Percentiles rank a stretch among this genome's conserved stretches.
phyloP scores from a whole-genome alignment of 2,888 invertebrate genomes.

The Pilophorus perplexus region DNA sequence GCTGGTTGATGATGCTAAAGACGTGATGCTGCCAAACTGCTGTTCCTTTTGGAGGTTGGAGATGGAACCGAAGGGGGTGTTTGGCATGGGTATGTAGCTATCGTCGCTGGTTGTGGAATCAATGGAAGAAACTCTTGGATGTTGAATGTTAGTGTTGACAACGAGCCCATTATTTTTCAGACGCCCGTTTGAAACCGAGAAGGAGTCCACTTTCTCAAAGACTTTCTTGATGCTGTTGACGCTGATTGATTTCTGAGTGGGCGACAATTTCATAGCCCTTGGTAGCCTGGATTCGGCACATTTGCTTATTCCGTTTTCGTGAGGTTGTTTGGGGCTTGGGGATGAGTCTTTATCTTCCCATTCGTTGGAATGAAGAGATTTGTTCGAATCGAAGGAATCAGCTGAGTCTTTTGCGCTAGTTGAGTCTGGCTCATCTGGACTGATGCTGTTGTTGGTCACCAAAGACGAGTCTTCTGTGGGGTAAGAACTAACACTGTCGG shows the following conservation, averaged over 20 bases:
- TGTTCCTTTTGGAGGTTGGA: conserved; percentile 53
- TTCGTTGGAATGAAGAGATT: conserved; percentile 24
- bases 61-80: conserved; percentile 51
- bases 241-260: conserved; percentile 46
- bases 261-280: conserved; percentile 9
- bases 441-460: conserved; percentile 18
- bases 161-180: conserved; percentile 31
- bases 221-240: conserved; percentile 62
- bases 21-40: conserved; percentile 60
- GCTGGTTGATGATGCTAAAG: conserved; percentile 59
- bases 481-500: conserved; percentile 8
- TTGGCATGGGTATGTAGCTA: conserved; percentile 50
- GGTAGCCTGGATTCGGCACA: not conserved
- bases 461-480: not conserved
- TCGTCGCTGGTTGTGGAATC: conserved; percentile 58
- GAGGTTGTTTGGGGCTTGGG: conserved; percentile 5
- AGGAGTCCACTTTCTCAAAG: conserved; percentile 56
- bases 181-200: conserved; percentile 42
- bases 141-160: conserved; percentile 48
- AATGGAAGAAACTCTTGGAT: conserved; percentile 57
- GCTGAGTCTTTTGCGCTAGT: conserved; percentile 28
- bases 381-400: conserved; percentile 32
- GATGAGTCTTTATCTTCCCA: conserved; percentile 32
- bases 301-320: conserved; percentile 16
- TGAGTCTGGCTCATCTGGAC: conserved; percentile 26